Conservation (phyloP, 2,113 vertebrate species). For the Trochalopteron elliotii region DNA sequence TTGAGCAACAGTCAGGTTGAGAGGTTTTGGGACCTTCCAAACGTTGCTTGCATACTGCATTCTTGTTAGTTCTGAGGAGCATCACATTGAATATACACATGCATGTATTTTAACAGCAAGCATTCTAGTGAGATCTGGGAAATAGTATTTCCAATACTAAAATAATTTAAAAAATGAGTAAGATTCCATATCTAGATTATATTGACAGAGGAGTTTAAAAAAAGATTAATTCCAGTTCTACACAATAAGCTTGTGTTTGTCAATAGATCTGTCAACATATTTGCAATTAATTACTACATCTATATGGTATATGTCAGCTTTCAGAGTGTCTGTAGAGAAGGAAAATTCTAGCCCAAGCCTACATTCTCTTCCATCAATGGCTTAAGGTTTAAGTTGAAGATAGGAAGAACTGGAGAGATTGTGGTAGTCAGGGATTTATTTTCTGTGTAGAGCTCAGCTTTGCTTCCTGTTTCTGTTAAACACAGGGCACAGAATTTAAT, state of each 20-base stretch:
- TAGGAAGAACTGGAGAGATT: not conserved
- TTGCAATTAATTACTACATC: not conserved
- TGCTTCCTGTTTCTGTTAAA: not conserved
- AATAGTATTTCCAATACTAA: not conserved
- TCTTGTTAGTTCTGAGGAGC: not conserved
- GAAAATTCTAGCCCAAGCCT: not conserved
- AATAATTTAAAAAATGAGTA: not conserved
- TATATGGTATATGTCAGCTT: not conserved
- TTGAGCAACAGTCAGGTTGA: fast-evolving
- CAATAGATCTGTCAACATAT: not conserved
- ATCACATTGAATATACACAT: not conserved
- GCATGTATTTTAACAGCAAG: not conserved
- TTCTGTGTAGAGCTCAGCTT: not conserved
- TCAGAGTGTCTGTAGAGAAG: not conserved
- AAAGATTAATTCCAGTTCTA: not conserved
- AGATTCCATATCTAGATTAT: not conserved
- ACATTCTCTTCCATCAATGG: not conserved
- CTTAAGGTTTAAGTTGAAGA: not conserved
- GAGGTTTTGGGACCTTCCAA: not conserved
- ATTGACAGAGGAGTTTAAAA: not conserved
- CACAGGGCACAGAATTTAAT: not conserved
- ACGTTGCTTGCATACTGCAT: not conserved
- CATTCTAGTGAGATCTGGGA: not conserved
- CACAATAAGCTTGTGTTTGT: not conserved
- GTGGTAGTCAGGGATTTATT: not conserved